Evolutionary conservation across 2,113 vertebrate species (phyloP).

Genomic region (Halcyon senegalensis): DNA sequence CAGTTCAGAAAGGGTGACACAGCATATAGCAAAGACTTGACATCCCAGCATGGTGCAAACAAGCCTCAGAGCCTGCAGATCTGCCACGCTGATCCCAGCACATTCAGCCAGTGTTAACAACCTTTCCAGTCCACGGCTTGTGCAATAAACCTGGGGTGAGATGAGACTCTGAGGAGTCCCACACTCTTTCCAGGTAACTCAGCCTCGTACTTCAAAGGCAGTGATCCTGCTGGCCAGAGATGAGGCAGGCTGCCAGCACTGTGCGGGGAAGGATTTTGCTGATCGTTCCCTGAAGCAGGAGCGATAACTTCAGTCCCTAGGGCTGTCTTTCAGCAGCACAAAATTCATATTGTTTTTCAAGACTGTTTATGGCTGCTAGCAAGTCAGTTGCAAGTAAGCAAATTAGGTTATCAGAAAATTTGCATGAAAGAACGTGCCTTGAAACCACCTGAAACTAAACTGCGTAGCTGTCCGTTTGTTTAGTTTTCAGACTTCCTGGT

Average conservation of each 20-base stretch:
- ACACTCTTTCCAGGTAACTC: neutral
- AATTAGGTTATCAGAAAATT: neutral
- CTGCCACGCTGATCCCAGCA: neutral
- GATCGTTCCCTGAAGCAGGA: neutral
- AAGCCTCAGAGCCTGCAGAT: neutral
- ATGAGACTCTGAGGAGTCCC: neutral
- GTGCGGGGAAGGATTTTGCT: rapidly evolving
- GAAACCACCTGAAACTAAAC: neutral
- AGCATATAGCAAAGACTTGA: neutral
- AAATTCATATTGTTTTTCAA: neutral
- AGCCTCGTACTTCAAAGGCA: neutral
- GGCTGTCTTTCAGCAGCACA: neutral
- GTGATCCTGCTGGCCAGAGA: neutral
- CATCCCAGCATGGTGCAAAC: neutral
- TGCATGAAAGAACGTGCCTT: neutral
- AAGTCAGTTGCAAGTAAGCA: neutral
- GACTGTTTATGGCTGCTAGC: neutral
- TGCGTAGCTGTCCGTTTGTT: neutral
- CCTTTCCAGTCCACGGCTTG: neutral
- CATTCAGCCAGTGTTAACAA: neutral
- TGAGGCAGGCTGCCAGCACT: neutral
- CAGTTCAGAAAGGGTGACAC: neutral
- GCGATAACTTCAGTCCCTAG: neutral
- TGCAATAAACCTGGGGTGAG: neutral
- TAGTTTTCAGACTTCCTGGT: neutral